These are phyloP conservation scores for Uloborus diversus DNA, from an alignment of 1,140 invertebrate species.

Conservation along the genomic window DNA sequence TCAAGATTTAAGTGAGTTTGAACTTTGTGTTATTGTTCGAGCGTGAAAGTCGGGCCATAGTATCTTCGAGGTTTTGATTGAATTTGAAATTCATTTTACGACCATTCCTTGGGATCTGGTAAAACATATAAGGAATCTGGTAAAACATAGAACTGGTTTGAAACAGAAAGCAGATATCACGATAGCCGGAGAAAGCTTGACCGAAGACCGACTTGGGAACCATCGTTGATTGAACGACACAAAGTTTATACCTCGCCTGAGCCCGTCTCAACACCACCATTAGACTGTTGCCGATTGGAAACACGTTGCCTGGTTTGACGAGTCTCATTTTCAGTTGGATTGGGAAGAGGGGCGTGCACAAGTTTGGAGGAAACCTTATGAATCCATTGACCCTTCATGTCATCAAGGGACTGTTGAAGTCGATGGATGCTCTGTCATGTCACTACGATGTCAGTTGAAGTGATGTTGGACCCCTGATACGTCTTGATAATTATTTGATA, in stretches of 20 bases:
- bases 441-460: background rate
- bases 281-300: background rate
- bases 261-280: background rate
- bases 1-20: constrained; percentile 8
- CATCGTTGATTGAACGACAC: background rate
- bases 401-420: background rate
- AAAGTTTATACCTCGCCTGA: constrained; percentile 3
- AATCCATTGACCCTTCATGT: background rate
- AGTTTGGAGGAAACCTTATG: background rate
- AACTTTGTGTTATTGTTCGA: background rate
- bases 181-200: background rate
- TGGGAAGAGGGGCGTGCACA: background rate
- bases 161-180: background rate
- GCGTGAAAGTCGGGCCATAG: background rate
- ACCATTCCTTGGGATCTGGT: constrained; percentile 72
- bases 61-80: background rate
- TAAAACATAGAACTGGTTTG: no score
- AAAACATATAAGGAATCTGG: constrained; percentile 84
- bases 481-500: background rate
- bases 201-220: background rate
- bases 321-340: background rate
- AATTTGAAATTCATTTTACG: background rate
- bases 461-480: background rate
- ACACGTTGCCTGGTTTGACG: background rate
- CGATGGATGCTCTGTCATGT: background rate